phyloP scores from a whole-genome alignment of 2,888 invertebrate genomes.

The Nomada fucata region DNA sequence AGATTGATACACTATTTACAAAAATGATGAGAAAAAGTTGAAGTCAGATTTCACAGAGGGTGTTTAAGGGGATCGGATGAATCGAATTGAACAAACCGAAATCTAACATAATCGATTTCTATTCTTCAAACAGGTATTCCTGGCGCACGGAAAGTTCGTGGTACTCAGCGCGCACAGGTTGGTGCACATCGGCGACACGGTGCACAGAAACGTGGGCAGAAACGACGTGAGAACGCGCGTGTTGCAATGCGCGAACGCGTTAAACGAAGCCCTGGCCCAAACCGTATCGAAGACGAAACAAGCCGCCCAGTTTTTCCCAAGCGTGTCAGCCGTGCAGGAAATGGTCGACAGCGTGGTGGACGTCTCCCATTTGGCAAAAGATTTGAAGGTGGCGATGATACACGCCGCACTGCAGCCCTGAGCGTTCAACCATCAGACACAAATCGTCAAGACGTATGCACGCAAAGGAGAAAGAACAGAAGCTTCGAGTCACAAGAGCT shows the following conservation, averaged over 20 bases:
- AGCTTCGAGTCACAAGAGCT: conserved; percentile 12
- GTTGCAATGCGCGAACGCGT: conserved; percentile 90
- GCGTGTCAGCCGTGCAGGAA: conserved; percentile 94
- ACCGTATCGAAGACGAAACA: conserved; percentile 95
- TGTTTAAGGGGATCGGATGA: too few species aligned
- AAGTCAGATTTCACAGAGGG: too few species aligned
- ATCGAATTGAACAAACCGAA: too few species aligned
- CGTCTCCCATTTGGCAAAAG: conserved; percentile 93
- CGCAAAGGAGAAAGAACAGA: background rate
- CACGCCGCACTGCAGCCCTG: conserved; percentile 87
- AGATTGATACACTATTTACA: too few species aligned
- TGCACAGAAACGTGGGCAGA: conserved; percentile 93
- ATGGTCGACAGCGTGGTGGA: conserved; percentile 97
- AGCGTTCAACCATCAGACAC: conserved; percentile 47
- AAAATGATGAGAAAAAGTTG: too few species aligned
- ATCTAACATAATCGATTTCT: background rate
- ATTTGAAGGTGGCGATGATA: conserved; percentile 90
- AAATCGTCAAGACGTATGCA: background rate
- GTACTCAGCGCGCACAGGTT: conserved; percentile 97
- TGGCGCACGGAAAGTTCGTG: conserved; percentile 97
- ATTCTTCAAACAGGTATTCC: conserved; percentile 86
- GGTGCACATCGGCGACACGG: conserved; percentile 97
- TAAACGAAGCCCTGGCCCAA: conserved; percentile 92
- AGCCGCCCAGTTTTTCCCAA: conserved; percentile 96
- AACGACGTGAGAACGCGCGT: conserved; percentile 90